Base-by-base conservation (phyloP, 2,888 invertebrate species). In the Cosmia pyralina region DNA sequence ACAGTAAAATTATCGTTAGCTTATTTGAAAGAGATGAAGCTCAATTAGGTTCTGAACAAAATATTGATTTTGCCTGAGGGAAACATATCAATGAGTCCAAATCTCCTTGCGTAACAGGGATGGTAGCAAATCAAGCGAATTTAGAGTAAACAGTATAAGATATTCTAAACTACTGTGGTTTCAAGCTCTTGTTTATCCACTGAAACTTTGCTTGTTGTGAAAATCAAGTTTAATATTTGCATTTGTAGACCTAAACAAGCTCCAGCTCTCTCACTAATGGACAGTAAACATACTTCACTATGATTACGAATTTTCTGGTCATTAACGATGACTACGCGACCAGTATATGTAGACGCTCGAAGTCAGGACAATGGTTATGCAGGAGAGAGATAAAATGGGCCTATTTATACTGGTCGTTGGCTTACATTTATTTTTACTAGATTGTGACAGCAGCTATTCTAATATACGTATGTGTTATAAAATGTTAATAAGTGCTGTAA, bases 401-500 rank as follows among this genome's bases (percentile, higher is more conserved):
- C 84, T 84, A 80, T 79, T 48, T 87, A 86, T 79, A 82, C 86
- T 86, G 86, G 86, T 84, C 86, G 79, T 74, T 75, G 65, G 70
- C 87, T 84, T 86, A 86, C 15, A 83, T 75, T 73, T 75, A 76
- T 59, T 81, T 80, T 87, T 82, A 82, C 82, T 86, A 87, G 69
- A 79, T 88, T 86, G 90, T 89, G 91, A 90, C 85, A 90, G 87
- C 90, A 86, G 88, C 90, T 88, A 89, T 85, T 73, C 86, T 90
- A 90, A 87, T 83, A 90, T 88, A 89, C 87, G 89, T 90, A 89
- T 89, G 90, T 89, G 89, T 87, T 89, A 89, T 90, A 91, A 91
- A 91, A 91, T 90, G 85, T 90, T 90, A 87, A 88, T 90, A 90
- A 89, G 93, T 93, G 92, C 92, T 90, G 89, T 86, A 87, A 92